These are phyloP conservation scores for Mastomys natalensis DNA, from an alignment of 2,113 vertebrate genomes.

Conservation along the genomic window DNA sequence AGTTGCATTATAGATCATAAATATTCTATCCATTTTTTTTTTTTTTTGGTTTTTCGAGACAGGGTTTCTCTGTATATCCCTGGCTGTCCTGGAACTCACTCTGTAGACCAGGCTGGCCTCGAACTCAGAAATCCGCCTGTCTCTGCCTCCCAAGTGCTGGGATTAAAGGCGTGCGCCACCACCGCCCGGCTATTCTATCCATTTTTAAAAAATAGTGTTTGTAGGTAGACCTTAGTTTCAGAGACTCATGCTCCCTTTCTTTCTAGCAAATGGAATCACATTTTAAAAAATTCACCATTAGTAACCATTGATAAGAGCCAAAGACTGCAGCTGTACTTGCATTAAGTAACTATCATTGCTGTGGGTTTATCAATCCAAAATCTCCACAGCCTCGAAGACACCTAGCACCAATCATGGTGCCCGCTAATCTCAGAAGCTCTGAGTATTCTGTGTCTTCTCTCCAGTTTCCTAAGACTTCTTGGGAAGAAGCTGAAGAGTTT, in stretches of 20 bases:
- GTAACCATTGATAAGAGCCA: not conserved
- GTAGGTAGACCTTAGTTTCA: not conserved
- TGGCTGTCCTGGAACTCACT: too few relatives aligned
- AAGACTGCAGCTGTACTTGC: not conserved
- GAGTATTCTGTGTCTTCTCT: not conserved
- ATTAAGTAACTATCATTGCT: slow-evolving; percentile 23
- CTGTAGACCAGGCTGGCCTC: too few relatives aligned
- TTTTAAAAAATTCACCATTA: slow-evolving; percentile 29
- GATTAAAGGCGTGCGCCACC: too few relatives aligned
- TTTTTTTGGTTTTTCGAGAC: too few relatives aligned
- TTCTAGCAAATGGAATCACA: not conserved
- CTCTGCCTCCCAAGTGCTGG: too few relatives aligned
- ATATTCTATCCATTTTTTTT: slow-evolving; percentile 10
- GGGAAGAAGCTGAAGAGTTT: not conserved
- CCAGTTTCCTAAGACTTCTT: not conserved
- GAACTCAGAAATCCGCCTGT: too few relatives aligned
- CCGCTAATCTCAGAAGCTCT: not conserved
- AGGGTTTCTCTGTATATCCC: too few relatives aligned
- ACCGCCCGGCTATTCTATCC: slow-evolving; percentile 8
- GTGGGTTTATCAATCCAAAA: not conserved
- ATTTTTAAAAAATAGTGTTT: slow-evolving; percentile 19
- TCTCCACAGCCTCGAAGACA: not conserved
- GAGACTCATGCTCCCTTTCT: slow-evolving; percentile 15
- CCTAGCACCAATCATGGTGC: not conserved
- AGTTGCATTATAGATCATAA: not conserved